These are phyloP conservation scores for Drosophila biarmipes DNA, from an alignment of 1,140 invertebrate genomes.

Conservation along the genomic window DNA sequence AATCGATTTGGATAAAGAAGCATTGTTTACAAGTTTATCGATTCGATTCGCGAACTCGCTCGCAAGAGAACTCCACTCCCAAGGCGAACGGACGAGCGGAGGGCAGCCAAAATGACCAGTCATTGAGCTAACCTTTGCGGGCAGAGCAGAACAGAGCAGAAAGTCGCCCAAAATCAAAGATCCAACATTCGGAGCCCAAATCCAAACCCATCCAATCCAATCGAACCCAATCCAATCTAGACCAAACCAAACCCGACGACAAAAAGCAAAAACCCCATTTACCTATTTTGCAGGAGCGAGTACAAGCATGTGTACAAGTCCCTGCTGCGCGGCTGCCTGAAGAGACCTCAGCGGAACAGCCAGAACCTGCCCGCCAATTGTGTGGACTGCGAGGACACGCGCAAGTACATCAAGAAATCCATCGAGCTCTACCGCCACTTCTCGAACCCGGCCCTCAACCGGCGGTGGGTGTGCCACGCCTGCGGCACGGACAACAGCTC, in stretches of 20 bases:
- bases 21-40: constrained; percentile 79
- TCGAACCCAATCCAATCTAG: background rate
- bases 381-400: constrained; percentile 79
- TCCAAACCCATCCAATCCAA: no score
- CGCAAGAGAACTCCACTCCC: constrained; percentile 14
- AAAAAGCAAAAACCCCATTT: constrained; percentile 18
- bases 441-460: constrained; percentile 81
- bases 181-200: no score
- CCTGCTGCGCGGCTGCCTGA: constrained; percentile 77
- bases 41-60: constrained; percentile 61
- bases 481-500: constrained; percentile 81
- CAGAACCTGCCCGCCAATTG: constrained; percentile 78
- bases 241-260: constrained; percentile 6
- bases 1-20: constrained; percentile 67
- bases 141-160: background rate
- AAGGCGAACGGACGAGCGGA: background rate
- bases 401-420: constrained; percentile 80
- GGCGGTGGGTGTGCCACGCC: constrained; percentile 77
- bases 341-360: constrained; percentile 76
- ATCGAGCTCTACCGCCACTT: constrained; percentile 81
- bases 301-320: constrained; percentile 79
- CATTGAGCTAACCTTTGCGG: constrained; percentile 47
- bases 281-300: constrained; percentile 40
- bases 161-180: background rate
- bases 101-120: background rate